A percentile compares a stretch with the other conserved stretches of the same genome.
phyloP scores from a whole-genome alignment of 1,140 invertebrate species.

The Diorhabda elongata region DNA sequence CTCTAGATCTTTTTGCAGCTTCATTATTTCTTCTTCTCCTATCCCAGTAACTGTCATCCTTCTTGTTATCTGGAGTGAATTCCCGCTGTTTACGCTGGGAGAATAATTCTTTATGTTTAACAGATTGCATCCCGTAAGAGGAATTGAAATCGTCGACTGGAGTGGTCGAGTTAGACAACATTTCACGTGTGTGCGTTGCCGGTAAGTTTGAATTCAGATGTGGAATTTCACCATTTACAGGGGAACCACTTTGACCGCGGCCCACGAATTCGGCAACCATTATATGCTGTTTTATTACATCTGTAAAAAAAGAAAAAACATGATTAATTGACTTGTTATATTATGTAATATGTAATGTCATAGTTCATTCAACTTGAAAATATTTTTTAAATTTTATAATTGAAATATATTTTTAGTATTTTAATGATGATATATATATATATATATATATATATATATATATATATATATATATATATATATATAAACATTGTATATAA shows the following conservation, averaged over 20 bases:
- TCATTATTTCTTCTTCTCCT: slow-evolving; percentile 92
- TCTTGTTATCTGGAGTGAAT: slow-evolving; percentile 95
- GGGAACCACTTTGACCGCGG: slow-evolving; percentile 65
- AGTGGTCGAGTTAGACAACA: slow-evolving; percentile 43
- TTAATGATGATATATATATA: too few relatives aligned
- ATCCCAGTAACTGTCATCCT: slow-evolving; percentile 97
- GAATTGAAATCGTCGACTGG: slow-evolving; percentile 38
- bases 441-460: too few relatives aligned
- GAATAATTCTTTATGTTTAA: slow-evolving; percentile 72
- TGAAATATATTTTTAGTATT: too few relatives aligned
- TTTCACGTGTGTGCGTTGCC: slow-evolving; percentile 47
- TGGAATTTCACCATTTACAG: slow-evolving; percentile 62
- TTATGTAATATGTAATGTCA: background rate
- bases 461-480: too few relatives aligned
- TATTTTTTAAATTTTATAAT: background rate
- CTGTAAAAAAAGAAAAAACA: slow-evolving; percentile 49
- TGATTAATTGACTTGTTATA: background rate
- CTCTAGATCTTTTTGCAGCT: slow-evolving; percentile 89
- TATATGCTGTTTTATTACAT: slow-evolving; percentile 69
- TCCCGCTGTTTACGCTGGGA: slow-evolving; percentile 89
- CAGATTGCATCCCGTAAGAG: slow-evolving; percentile 47
- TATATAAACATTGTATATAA: too few relatives aligned
- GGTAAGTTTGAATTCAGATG: slow-evolving; percentile 57
- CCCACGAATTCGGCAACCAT: slow-evolving; percentile 81
- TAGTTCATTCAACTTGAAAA: background rate